Conservation (phyloP, 2,888 invertebrate species). For the Caenorhabditis angaria region DNA sequence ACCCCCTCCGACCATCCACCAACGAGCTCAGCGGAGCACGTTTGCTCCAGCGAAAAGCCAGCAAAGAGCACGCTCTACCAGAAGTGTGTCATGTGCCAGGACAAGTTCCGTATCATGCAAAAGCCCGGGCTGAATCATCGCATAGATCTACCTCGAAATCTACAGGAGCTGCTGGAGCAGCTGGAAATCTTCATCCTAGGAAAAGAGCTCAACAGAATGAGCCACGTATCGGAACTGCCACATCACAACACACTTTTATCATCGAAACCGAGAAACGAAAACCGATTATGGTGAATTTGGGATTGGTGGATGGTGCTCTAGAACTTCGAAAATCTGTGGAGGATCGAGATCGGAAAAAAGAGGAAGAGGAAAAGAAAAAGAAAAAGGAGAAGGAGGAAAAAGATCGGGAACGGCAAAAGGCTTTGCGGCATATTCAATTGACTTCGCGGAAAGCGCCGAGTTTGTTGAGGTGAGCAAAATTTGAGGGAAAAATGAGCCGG, state of each 20-base stretch:
- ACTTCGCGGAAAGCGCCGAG: constrained; percentile 40
- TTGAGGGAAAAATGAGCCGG: neutral
- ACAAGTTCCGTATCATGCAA: constrained; percentile 9
- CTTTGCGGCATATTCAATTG: constrained; percentile 39
- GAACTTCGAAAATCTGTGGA: constrained; percentile 45
- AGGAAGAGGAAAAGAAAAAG: constrained; percentile 38
- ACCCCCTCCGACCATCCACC: constrained; percentile 49
- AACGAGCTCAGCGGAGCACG: constrained; percentile 55
- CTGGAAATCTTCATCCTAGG: neutral
- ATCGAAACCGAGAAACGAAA: constrained; percentile 49
- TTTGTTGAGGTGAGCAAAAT: constrained; percentile 14
- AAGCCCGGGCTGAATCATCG: too few relatives aligned
- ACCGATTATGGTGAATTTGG: constrained; percentile 47
- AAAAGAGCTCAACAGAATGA: constrained; percentile 17
- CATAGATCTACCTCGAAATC: neutral
- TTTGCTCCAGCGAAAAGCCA: constrained; percentile 47
- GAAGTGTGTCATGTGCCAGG: too few relatives aligned
- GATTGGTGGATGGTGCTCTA: constrained; percentile 51
- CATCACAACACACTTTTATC: constrained; percentile 54
- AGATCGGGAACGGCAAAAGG: constrained; percentile 38
- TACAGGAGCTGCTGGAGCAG: constrained; percentile 3
- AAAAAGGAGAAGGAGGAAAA: constrained; percentile 40
- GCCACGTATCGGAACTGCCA: constrained; percentile 46
- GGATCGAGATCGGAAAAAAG: constrained; percentile 35
- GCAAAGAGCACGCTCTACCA: constrained; percentile 37